Percentiles rank a stretch among this genome's conserved stretches.
phyloP scores from a whole-genome alignment of 2,113 vertebrate species.

The Hydrolagus affinis region DNA sequence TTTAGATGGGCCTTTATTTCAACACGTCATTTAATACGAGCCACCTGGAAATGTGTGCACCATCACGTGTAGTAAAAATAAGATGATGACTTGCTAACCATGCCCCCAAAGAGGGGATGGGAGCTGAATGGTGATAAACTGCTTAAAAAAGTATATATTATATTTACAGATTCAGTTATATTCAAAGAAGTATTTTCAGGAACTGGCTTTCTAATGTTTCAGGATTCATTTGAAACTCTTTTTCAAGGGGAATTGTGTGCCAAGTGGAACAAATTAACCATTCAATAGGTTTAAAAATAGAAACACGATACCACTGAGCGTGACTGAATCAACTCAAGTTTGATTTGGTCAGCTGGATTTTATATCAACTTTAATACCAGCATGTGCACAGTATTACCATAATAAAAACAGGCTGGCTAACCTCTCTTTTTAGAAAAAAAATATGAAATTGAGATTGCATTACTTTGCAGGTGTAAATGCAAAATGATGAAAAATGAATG shows the following conservation, averaged over 20 bases:
- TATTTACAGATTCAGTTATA: neutral
- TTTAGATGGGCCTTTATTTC: slow-evolving; percentile 1
- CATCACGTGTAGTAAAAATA: neutral
- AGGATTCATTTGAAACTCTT: neutral
- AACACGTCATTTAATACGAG: neutral
- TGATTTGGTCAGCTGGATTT: neutral
- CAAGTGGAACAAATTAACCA: slow-evolving; percentile 8
- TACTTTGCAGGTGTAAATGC: slow-evolving; percentile 24
- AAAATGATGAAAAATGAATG: neutral
- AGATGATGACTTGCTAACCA: no score
- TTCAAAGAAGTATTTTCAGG: neutral
- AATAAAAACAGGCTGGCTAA: neutral
- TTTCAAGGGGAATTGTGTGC: neutral
- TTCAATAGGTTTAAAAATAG: neutral
- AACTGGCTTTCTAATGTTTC: neutral
- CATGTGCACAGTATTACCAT: neutral
- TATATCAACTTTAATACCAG: slow-evolving; percentile 4
- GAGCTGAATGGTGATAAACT: neutral
- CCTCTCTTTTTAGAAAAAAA: neutral
- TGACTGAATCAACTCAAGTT: neutral
- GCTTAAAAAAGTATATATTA: neutral
- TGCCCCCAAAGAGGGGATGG: neutral
- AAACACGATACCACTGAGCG: neutral
- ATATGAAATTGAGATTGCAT: neutral
- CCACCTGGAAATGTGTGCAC: neutral